These are phyloP conservation scores for Triplophysa tibetana DNA, from an alignment of 2,113 vertebrate species.

Conservation along the genomic window DNA sequence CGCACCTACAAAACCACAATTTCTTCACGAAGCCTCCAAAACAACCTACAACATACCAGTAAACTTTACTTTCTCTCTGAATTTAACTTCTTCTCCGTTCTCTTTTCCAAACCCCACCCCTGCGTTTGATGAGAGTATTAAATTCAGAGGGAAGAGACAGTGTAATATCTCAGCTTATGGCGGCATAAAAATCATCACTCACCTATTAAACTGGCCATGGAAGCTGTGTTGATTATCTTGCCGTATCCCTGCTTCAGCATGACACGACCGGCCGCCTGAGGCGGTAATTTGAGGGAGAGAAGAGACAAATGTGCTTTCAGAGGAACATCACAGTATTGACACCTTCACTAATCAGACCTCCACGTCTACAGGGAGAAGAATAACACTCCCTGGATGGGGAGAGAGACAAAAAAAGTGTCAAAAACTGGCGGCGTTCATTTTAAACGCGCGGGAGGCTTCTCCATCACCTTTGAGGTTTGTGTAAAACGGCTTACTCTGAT, in stretches of 20 bases:
- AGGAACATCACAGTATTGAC: slow-evolving; percentile 75
- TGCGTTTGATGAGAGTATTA: slow-evolving; percentile 44
- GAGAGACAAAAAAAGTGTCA: slow-evolving; percentile 36
- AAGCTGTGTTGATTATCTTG: slow-evolving; percentile 96
- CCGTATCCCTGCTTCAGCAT: slow-evolving; percentile 93
- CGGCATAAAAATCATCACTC: slow-evolving; percentile 80
- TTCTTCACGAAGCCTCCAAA: background rate
- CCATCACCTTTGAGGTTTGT: slow-evolving; percentile 24
- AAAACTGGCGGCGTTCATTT: slow-evolving; percentile 27
- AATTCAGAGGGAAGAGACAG: slow-evolving; percentile 59
- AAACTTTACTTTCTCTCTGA: slow-evolving; percentile 4
- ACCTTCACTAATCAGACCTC: slow-evolving; percentile 77
- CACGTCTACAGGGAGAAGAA: slow-evolving; percentile 28
- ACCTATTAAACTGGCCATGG: slow-evolving; percentile 96
- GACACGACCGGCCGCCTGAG: slow-evolving; percentile 87
- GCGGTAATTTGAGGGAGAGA: slow-evolving; percentile 81
- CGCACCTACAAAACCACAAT: background rate
- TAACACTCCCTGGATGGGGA: slow-evolving; percentile 40
- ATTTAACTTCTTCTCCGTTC: background rate
- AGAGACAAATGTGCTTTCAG: slow-evolving; percentile 67
- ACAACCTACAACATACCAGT: background rate
- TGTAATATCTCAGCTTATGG: slow-evolving; percentile 37
- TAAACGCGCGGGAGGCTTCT: slow-evolving; percentile 29
- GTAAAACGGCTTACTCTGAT: slow-evolving; percentile 26
- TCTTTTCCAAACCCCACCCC: slow-evolving; percentile 13